Evolutionary conservation across 2,113 vertebrate genomes (phyloP).

Genomic region (Myotis davidii): DNA sequence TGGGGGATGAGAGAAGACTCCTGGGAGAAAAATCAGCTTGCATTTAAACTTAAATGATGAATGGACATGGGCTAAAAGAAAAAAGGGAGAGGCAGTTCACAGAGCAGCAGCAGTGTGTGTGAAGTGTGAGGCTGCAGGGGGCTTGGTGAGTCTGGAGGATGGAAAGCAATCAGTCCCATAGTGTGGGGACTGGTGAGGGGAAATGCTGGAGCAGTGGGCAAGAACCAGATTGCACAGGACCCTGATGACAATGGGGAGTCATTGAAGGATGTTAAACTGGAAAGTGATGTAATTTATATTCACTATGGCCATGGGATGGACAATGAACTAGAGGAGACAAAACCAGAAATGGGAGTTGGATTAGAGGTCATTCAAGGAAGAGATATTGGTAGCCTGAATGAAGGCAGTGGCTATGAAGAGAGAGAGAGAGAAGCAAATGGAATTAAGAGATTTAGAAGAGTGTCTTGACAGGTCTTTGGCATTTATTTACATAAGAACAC

Average conservation of each 20-base stretch:
- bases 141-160: fast-evolving
- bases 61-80: not conserved
- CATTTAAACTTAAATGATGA: not conserved
- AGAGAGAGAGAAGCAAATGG: not conserved
- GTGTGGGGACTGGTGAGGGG: not conserved
- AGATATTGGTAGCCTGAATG: not conserved
- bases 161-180: not conserved
- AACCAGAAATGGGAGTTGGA: not conserved
- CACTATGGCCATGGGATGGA: not conserved
- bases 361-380: not conserved
- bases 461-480: not conserved
- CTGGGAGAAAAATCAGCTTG: not conserved
- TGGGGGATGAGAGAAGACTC: not conserved
- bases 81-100: not conserved
- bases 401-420: not conserved
- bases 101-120: not conserved
- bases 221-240: not conserved
- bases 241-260: not conserved
- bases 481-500: not conserved
- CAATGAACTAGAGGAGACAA: not conserved
- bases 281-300: not conserved
- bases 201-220: fast-evolving
- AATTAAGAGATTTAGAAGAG: not conserved
- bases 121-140: not conserved
- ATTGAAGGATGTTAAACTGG: not conserved